Base-by-base conservation (phyloP, 2,113 vertebrate species). In the Phaetusa simplex region DNA sequence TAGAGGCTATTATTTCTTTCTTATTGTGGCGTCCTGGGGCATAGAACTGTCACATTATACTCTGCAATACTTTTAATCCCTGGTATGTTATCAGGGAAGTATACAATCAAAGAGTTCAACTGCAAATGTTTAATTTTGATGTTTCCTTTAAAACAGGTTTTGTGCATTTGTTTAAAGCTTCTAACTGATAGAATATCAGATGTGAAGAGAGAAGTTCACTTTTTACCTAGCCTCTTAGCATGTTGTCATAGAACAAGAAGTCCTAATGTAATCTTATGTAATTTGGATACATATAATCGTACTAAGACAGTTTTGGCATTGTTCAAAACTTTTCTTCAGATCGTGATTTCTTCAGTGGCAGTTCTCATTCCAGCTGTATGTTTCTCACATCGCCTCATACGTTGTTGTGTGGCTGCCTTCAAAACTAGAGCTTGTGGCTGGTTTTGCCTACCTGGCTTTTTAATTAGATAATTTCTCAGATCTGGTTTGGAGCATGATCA, bases 311-410 rank as follows among this genome's bases (percentile, higher is more conserved):
- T 8, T 82, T 53, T 82, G 76, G 17, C 27, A 14, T 12, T 64
- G 40, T 43, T 88, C 36, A 72, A 56, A 90, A 66, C 1, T 1
- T 29, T 6, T 2, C 38, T 91, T 86, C 53, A 52, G 14, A 43
- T 59, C 0, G 0, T 40, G 17, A 1, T 65, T 65, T 86, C 53
- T 56, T 65, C 53, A 77, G 13, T 55, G 53, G 12, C 30, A 58
- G 53, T 32, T 77, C 40, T 42, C 50, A 14, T 43, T 73, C 36
- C n/a, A 71, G 36, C 22, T 81, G 18, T 43, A 12, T 1, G 0
- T 83, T 82, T 62, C 81, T 74, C 7, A 12, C 11, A 32, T 82
- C 55, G 36, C 47, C 11, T 64, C 24, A 3, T 34, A 9, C 3
- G 6, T 66, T 55, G 19, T 56, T 76, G 40, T 40, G 11, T 73